Base-by-base conservation (phyloP, 2,113 vertebrate genomes). In the Pseudorasbora parva region DNA sequence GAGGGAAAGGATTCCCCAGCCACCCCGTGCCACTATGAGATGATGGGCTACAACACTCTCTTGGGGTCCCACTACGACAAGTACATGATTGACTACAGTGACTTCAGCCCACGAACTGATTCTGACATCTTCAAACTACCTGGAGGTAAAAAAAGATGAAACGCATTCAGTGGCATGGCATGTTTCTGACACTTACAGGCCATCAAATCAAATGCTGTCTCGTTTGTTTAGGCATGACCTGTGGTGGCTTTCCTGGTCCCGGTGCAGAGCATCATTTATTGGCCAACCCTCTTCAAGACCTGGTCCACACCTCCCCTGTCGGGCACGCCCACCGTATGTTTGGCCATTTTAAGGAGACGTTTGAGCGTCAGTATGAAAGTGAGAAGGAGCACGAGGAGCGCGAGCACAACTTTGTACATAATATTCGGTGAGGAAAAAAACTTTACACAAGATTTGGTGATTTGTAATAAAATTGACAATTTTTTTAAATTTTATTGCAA, bases 31-130 rank as follows among this genome's bases (percentile, higher is more conserved):
- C 95, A 94, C 72, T 95, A 95, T 0, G 93, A 96, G 90, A 95
- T 94, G 95, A 89, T 86, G 49, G 95, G 94, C 2, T 96, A 93
- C 90, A 96, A 96, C 91, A 93, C 91, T 0, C 91, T 95, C 75
- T 88, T 94, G 89, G 95, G 94, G 0, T 97, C 94, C 64, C 95
- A 94, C 88, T 96, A 95, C 0, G 95, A 97, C 91, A 95, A 96
- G 83, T 94, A 95, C 5, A 87, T 96, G 82, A 92, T 95, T 19
- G 77, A 95, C 88, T 94, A 94, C 93, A 89, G 77, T 0, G 94
- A 93, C 37, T 95, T 95, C 71, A 89, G 89, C 85, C 76, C 90
- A 83, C 81, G 86, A 2, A 91, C 92, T 73, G 92, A 94, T 1
- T 23, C 88, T 0, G 89, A 90, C 11, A 5, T 88, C 49, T 95